phyloP scores from a whole-genome alignment of 2,797 vertebrate genomes.

The Echeneis naucrates region DNA sequence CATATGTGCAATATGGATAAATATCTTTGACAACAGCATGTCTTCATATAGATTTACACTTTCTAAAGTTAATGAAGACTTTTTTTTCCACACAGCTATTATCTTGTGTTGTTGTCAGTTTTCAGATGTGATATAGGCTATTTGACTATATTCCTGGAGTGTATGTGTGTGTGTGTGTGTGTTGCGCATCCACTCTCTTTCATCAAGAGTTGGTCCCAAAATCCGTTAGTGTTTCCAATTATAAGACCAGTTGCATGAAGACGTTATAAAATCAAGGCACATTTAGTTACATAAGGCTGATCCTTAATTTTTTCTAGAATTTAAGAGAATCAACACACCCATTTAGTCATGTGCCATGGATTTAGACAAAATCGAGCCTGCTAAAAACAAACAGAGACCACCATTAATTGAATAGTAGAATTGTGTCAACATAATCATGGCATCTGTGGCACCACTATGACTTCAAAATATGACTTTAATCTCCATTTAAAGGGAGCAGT shows the following conservation, averaged over 20 bases:
- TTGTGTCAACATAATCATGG: constrained; percentile 3
- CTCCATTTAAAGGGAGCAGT: constrained; percentile 2
- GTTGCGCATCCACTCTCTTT: constrained; percentile 65
- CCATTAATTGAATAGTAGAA: constrained; percentile 28
- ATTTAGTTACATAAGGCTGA: constrained; percentile 75
- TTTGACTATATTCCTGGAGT: constrained; percentile 18
- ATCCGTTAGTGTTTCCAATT: constrained; percentile 39
- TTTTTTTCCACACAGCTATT: neutral
- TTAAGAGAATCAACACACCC: constrained; percentile 31
- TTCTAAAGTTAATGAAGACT: constrained; percentile 25
- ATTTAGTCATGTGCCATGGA: constrained; percentile 31
- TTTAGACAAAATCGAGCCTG: constrained; percentile 9
- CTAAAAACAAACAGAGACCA: neutral
- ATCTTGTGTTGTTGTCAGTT: constrained; percentile 18
- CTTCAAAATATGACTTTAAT: neutral
- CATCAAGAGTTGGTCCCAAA: constrained; percentile 52
- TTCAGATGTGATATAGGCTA: constrained; percentile 21
- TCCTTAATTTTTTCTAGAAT: constrained; percentile 64
- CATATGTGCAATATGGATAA: constrained; percentile 66
- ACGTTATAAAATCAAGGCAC: constrained; percentile 81
- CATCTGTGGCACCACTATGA: constrained; percentile 15
- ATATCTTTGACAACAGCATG: constrained; percentile 60
- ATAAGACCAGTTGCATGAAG: constrained; percentile 34
- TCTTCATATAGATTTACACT: constrained; percentile 32
- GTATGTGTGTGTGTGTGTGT: constrained; percentile 8